Base-by-base conservation (phyloP, 2,797 vertebrate species). In the Podargus strigoides region DNA sequence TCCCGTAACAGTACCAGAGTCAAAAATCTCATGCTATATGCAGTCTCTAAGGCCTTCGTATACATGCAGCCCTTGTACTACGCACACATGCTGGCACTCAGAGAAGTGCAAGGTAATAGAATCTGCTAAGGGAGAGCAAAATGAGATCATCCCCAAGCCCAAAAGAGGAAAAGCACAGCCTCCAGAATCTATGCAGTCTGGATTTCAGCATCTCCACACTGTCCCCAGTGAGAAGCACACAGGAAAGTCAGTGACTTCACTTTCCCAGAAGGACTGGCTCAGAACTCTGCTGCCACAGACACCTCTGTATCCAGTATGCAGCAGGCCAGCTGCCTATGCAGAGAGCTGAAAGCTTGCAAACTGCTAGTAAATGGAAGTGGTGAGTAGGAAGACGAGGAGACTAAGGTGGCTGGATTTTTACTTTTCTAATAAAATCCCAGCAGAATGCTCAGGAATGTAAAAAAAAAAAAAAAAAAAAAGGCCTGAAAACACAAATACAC, bases 121-220 rank as follows among this genome's bases (percentile, higher is more conserved):
- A 67, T 55, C 58, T 59, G 32, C 4, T 81, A 66, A 37, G 20
- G 7, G 24, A 85, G 42, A 66, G 63, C 22, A 90, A 90, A 88
- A n/a, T 28, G 59, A 55, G 42, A 81, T 59, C 69, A 78, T 28
- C 16, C 30, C 5, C 21, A 75, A 84, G 42, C 37, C 70, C 27
- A 67, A 74, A 84, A 14, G 7, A 83, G 21, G 41, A 62, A 69
- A 87, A 85, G 22, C 11, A 62, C 70, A 78, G 53, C 37, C 22
- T 76, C 37, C 37, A 34, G 56, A 41, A 20, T 15, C 36, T n/a
- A 34, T 0, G 0, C 16, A 67, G 39, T 34, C 67, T 49, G 34
- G 24, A 85, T 76, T 81, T 73, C 60, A 41, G 55, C 18, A 79
- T 50, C 28, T 85, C 62, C 62, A 36, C 28, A 6, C 7, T 50